Conservation (phyloP, 2,888 invertebrate species). For the Ochlodes sylvanus region DNA sequence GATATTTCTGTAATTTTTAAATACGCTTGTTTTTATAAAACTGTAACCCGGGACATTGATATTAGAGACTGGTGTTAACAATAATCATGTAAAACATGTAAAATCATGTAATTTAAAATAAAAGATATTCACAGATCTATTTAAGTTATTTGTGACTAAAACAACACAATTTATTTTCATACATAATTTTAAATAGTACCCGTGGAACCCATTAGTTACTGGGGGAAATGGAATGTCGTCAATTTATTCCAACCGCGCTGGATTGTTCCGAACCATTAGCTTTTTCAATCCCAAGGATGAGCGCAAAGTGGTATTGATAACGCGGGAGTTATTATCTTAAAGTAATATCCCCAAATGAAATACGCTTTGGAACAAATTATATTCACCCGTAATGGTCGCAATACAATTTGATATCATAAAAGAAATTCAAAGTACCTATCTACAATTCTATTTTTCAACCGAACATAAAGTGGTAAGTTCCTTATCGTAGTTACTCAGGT, state of each 20-base stretch:
- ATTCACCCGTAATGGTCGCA: constrained; percentile 22
- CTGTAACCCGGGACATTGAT: too few relatives aligned
- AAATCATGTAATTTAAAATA: too few relatives aligned
- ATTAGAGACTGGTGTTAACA: too few relatives aligned
- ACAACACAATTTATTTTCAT: constrained; percentile 7
- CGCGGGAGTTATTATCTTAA: constrained; percentile 52
- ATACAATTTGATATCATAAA: constrained; percentile 27
- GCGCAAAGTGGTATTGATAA: constrained; percentile 73
- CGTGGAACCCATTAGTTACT: constrained; percentile 43
- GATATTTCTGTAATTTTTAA: too few relatives aligned
- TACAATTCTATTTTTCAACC: background rate
- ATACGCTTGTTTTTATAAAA: too few relatives aligned
- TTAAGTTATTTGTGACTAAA: background rate
- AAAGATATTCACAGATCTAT: background rate
- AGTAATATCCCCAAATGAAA: constrained; percentile 53
- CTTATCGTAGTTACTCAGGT: too few relatives aligned
- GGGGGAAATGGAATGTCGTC: constrained; percentile 78
- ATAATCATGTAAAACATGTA: too few relatives aligned
- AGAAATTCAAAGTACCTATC: constrained; percentile 7
- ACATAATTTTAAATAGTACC: constrained; percentile 37
- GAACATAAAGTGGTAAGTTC: too few relatives aligned
- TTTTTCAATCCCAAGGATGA: constrained; percentile 78
- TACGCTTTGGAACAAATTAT: constrained; percentile 32
- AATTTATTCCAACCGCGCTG: constrained; percentile 79
- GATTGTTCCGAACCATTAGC: constrained; percentile 79